These are phyloP conservation scores for Eulemur coronatus DNA, from an alignment of 2,797 vertebrate species.

Conservation along the genomic window DNA sequence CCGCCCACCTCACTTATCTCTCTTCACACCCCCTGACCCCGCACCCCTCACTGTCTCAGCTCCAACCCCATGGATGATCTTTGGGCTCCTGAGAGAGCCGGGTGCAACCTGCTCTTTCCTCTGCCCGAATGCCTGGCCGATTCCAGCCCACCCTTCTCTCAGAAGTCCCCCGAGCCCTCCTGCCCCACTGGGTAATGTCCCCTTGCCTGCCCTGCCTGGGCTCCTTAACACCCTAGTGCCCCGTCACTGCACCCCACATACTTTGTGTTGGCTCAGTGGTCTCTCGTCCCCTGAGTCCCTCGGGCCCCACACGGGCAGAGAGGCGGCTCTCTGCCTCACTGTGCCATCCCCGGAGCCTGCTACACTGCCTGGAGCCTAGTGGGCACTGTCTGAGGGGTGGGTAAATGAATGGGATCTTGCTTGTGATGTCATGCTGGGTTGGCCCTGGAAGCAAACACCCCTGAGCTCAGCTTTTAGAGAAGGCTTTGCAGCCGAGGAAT, in stretches of 20 bases:
- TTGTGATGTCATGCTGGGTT: rapidly evolving
- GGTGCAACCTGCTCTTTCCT: background rate
- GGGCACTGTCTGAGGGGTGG: background rate
- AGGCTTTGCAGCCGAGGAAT: rapidly evolving
- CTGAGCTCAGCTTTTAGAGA: background rate
- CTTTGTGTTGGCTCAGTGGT: background rate
- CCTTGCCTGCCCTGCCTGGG: background rate
- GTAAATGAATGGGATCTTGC: background rate
- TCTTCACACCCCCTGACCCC: too few relatives aligned
- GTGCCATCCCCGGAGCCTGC: background rate
- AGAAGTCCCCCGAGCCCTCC: background rate
- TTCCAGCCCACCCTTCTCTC: background rate
- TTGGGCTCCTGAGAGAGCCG: background rate
- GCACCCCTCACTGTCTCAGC: background rate
- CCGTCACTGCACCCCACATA: background rate
- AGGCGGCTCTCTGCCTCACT: rapidly evolving
- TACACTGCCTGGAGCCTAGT: background rate
- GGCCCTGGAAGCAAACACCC: too few relatives aligned
- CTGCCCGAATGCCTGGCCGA: background rate
- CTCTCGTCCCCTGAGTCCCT: background rate
- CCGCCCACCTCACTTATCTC: rapidly evolving
- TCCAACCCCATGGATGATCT: background rate
- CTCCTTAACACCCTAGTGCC: background rate
- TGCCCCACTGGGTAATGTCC: background rate
- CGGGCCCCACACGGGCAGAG: rapidly evolving